phyloP scores from a whole-genome alignment of 2,797 vertebrate species.

The Erpetoichthys calabaricus region DNA sequence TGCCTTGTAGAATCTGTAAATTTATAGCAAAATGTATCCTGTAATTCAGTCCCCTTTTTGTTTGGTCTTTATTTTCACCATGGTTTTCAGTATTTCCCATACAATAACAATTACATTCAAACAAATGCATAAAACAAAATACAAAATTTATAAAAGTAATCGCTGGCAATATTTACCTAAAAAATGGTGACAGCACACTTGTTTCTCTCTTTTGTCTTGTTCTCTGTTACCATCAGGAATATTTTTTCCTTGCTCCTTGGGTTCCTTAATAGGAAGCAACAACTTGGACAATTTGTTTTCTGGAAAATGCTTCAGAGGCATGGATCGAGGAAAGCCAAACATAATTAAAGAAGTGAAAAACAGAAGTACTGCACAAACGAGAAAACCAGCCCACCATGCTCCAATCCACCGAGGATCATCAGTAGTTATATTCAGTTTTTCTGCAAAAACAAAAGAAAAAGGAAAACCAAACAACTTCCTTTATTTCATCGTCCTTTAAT shows the following conservation, averaged over 20 bases:
- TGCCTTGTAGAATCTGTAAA: too few relatives aligned
- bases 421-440: slow-evolving; percentile 9
- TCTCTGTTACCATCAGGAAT: not conserved
- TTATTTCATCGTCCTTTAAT: not conserved
- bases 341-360: slow-evolving; percentile 11
- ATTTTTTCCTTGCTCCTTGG: slow-evolving; percentile 5
- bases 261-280: slow-evolving; percentile 4
- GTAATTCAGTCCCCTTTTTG: too few relatives aligned
- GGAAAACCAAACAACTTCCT: too few relatives aligned
- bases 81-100: too few relatives aligned
- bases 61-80: too few relatives aligned
- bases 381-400: slow-evolving; percentile 14
- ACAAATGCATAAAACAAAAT: too few relatives aligned
- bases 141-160: too few relatives aligned
- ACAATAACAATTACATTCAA: too few relatives aligned
- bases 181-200: slow-evolving; percentile 7
- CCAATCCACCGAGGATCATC: slow-evolving; percentile 13
- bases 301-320: slow-evolving; percentile 7
- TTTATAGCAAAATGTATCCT: too few relatives aligned
- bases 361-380: slow-evolving; percentile 9
- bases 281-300: slow-evolving; percentile 5
- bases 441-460: slow-evolving; percentile 5
- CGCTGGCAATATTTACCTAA: not conserved
- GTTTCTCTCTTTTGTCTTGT: slow-evolving; percentile 1
- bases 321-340: slow-evolving; percentile 12